Percentiles rank a stretch among this genome's conserved stretches.
phyloP scores from a whole-genome alignment of 2,888 invertebrate species.

The Nephrotoma appendiculata region DNA sequence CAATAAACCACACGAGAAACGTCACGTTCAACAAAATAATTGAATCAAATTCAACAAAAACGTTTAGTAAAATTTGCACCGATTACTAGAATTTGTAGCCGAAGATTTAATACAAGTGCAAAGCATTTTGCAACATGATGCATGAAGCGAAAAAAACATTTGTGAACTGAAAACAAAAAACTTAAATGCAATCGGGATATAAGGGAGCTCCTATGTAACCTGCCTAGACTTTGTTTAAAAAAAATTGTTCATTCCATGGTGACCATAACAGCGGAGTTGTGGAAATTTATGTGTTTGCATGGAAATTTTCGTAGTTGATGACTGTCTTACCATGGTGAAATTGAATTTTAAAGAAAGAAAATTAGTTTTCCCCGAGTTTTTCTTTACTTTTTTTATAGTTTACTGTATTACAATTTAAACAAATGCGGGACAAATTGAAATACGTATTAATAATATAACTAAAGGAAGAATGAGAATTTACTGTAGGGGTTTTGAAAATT shows the following conservation, averaged over 20 bases:
- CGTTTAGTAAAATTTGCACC: background rate
- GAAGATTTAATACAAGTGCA: background rate
- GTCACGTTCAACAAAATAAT: background rate
- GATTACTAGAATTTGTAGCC: background rate
- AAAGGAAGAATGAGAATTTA: background rate
- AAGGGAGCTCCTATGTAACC: background rate
- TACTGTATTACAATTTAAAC: background rate
- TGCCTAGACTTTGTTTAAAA: background rate
- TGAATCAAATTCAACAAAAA: background rate
- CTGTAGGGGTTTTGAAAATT: background rate
- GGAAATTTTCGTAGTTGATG: background rate
- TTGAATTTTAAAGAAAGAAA: background rate
- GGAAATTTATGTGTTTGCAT: background rate
- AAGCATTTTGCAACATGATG: background rate
- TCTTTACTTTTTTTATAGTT: background rate
- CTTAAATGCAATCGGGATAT: background rate
- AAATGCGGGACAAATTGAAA: background rate
- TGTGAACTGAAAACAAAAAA: background rate
- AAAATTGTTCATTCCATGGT: background rate
- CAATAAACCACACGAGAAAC: background rate
- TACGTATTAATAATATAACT: background rate
- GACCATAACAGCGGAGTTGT: background rate
- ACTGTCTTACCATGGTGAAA: background rate
- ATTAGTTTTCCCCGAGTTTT: background rate
- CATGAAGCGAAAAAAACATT: background rate